phyloP scores from a whole-genome alignment of 2,113 vertebrate species.

The Falco punctatus region DNA sequence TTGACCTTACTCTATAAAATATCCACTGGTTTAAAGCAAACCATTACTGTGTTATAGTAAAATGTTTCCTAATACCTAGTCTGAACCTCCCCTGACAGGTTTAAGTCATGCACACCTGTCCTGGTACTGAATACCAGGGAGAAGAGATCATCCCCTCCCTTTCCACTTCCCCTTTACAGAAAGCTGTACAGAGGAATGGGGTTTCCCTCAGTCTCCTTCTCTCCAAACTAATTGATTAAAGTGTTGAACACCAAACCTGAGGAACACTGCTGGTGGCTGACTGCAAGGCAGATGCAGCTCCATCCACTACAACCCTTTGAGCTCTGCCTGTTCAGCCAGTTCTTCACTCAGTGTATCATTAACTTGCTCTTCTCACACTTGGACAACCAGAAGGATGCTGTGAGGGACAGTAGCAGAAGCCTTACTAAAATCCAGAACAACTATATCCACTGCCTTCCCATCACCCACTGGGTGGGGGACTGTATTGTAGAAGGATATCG shows the following conservation, averaged over 20 bases:
- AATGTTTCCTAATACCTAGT: neutral
- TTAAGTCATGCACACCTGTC: neutral
- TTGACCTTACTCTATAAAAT: neutral
- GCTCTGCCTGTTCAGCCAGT: neutral
- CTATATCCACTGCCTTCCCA: neutral
- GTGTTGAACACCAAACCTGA: too few species aligned
- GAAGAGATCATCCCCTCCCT: neutral
- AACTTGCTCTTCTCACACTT: neutral
- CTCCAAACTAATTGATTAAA: too few species aligned
- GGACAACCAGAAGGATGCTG: neutral
- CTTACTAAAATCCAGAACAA: neutral
- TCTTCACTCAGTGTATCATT: accelerated
- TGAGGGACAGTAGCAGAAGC: neutral
- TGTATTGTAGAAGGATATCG: neutral
- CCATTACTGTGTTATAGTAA: neutral
- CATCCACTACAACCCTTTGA: neutral
- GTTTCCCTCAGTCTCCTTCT: too few species aligned
- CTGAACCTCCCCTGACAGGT: neutral
- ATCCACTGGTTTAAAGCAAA: neutral
- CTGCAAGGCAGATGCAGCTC: too few species aligned
- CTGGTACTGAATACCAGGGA: neutral
- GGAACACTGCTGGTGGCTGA: too few species aligned
- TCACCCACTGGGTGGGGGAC: neutral
- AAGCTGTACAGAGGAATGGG: too few species aligned
- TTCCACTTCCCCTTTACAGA: neutral